Conservation (phyloP, 2,797 vertebrate genomes). For the Coluber constrictor region DNA sequence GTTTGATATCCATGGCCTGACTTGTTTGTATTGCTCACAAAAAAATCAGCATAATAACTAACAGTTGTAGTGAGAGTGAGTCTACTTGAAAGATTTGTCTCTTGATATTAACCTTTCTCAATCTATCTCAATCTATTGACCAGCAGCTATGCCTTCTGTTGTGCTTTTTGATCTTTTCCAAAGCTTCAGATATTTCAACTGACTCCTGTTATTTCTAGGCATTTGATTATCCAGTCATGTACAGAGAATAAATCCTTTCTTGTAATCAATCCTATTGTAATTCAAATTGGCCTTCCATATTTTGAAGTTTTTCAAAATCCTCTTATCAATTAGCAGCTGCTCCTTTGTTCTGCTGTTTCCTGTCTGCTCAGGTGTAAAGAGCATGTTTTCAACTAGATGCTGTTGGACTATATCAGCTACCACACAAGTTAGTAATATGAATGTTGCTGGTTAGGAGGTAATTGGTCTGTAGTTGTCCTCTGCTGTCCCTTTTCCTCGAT, state of each 20-base stretch:
- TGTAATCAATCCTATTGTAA: neutral
- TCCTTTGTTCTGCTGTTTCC: neutral
- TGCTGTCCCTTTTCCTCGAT: neutral
- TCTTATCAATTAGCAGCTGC: neutral
- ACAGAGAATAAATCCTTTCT: neutral
- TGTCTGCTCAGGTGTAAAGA: neutral
- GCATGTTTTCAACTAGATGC: neutral
- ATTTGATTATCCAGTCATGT: neutral
- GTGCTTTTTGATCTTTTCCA: neutral
- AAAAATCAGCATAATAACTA: neutral
- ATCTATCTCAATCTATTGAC: neutral
- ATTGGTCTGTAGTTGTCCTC: neutral
- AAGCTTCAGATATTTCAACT: neutral
- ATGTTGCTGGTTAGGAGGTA: neutral
- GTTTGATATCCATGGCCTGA: neutral
- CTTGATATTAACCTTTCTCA: neutral
- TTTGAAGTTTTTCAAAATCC: neutral
- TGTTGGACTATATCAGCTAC: neutral
- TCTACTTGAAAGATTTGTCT: neutral
- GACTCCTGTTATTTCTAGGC: neutral
- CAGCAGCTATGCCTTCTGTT: neutral
- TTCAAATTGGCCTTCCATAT: neutral
- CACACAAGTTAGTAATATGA: neutral
- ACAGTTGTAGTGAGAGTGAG: neutral
- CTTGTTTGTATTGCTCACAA: neutral